Base-by-base conservation (phyloP, 2,113 vertebrate genomes). In the Cacatua alba region DNA sequence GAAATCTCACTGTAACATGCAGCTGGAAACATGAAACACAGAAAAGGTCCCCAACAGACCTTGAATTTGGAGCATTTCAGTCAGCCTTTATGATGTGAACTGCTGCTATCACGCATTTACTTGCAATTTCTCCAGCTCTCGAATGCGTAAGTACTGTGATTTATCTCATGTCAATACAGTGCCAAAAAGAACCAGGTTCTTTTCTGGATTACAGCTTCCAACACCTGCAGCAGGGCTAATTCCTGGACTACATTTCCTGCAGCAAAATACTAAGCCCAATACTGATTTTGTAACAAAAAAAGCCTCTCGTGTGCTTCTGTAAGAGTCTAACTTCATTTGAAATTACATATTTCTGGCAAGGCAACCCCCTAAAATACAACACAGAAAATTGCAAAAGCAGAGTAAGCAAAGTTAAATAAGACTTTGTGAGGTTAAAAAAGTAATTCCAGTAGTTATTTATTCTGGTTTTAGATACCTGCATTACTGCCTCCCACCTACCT, bases 231-330 rank as follows among this genome's bases (percentile, higher is more conserved):
- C 64, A 59, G 24, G 24, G 46, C 26, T 52, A 35, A 78, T 26
- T 57, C 59, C 49, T n/a, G 10, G 13, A 37, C 67, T 35, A 17
- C 13, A 29, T 69, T 55, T 86, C 52, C 78, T 55, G 18, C 44
- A 76, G 52, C n/a, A 87, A 52, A 76, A 88, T 4, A 51, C 26
- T 7, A 70, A n/a, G 6, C 4, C 43, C 1, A 44, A 25, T 6
- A 59, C 3, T 28, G 33, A 52, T 74, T 76, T 59, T 44, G 49
- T 18, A 48, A 53, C 29, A 70, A 49, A 77, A 60, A 77, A 60
- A 6, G 4, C 21, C 15, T n/a, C 49, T 43, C 18, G 3, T 1
- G 6, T 74, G 21, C 37, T 59, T 65, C 53, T 4, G 0, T 20
- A 57, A 48, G 33, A 69, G n/a, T 6, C 8, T 14, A 78, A 57